Conservation (phyloP, 92 coral and sea anemone genomes). For the Heteractis magnifica region DNA sequence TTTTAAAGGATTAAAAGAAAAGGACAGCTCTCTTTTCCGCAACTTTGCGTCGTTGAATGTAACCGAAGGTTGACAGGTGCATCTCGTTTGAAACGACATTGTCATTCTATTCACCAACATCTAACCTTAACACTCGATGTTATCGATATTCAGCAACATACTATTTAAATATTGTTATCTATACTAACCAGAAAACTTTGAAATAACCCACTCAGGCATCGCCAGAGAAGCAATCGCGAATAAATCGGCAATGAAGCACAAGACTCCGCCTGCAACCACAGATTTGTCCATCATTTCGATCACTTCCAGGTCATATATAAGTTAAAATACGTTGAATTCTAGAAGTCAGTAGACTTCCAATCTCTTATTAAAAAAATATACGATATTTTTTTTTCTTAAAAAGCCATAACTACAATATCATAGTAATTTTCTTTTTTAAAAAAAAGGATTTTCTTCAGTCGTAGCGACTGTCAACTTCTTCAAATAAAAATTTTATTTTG, state of each 20-base stretch:
- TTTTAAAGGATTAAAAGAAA: no score
- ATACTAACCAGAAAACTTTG: slow-evolving; percentile 84
- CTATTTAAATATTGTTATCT: neutral
- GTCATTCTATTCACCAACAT: no score
- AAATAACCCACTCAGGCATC: slow-evolving; percentile 92
- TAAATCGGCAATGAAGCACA: slow-evolving; percentile 85
- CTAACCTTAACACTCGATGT: no score
- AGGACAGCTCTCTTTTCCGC: no score
- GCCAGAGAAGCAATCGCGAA: slow-evolving; percentile 93
- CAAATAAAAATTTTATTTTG: neutral
- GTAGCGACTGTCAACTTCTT: neutral
- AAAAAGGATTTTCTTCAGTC: neutral
- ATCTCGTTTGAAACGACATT: no score
- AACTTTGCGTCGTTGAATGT: no score
- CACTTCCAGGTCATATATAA: neutral
- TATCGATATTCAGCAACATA: neutral
- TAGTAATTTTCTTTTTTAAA: neutral
- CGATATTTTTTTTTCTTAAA: neutral
- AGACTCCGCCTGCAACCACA: slow-evolving; percentile 77
- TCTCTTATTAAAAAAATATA: neutral
- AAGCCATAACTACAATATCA: neutral
- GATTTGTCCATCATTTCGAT: slow-evolving; percentile 66
- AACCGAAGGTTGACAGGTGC: no score
- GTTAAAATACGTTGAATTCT: no score
- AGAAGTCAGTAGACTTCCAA: neutral